Conservation (phyloP, 2,888 invertebrate genomes). For the Eledone cirrhosa region DNA sequence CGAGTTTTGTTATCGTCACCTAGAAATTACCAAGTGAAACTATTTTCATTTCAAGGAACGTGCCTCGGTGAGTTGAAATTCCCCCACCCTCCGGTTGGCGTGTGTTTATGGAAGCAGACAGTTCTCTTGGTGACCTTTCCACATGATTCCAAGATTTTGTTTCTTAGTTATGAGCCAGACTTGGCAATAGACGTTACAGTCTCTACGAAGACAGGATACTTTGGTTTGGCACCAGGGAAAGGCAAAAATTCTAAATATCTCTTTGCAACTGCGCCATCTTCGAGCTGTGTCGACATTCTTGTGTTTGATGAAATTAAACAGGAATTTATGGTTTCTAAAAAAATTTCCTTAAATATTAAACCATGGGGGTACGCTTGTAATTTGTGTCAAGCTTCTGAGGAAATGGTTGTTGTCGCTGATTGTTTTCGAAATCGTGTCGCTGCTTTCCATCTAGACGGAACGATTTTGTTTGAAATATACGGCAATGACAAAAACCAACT, state of each 20-base stretch:
- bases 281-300: background rate
- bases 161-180: background rate
- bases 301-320: background rate
- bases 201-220: background rate
- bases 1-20: background rate
- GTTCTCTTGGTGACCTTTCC: background rate
- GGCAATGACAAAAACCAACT: background rate
- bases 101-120: background rate
- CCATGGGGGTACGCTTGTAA: background rate
- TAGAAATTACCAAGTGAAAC: background rate
- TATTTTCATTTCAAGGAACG: background rate
- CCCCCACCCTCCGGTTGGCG: background rate
- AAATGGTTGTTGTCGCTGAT: background rate
- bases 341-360: background rate
- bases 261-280: background rate
- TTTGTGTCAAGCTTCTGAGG: background rate
- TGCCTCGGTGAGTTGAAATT: slow-evolving; percentile 2
- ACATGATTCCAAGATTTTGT: background rate
- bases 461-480: background rate
- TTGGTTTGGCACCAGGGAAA: background rate
- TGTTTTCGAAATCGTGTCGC: background rate
- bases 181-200: background rate
- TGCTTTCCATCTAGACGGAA: background rate
- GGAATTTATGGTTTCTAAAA: background rate
- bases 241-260: background rate